phyloP scores from a whole-genome alignment of 2,888 invertebrate species.

The Caenorhabditis wallacei region DNA sequence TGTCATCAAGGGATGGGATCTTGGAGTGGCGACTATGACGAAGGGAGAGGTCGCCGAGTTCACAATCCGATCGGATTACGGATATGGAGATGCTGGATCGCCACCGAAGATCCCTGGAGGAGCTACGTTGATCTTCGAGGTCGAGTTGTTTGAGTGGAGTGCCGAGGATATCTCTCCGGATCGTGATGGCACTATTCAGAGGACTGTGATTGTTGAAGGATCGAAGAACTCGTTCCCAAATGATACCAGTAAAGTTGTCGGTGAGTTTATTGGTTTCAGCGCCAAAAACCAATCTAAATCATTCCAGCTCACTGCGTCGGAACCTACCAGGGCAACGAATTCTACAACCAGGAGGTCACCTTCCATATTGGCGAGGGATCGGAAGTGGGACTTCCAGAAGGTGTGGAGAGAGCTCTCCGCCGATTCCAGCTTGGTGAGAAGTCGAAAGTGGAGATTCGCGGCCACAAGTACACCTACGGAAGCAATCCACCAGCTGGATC shows the following conservation, averaged over 20 bases:
- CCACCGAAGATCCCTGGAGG: slow-evolving; percentile 93
- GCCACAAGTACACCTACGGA: slow-evolving; percentile 76
- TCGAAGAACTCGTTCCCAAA: slow-evolving; percentile 89
- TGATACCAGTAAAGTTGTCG: slow-evolving; percentile 90
- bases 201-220: slow-evolving; percentile 88
- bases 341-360: slow-evolving; percentile 91
- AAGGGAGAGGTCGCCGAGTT: slow-evolving; percentile 88
- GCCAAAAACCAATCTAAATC: not conserved
- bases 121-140: slow-evolving; percentile 93
- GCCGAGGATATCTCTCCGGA: slow-evolving; percentile 91
- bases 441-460: slow-evolving; percentile 75
- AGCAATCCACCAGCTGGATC: slow-evolving; percentile 86
- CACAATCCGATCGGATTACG: slow-evolving; percentile 92
- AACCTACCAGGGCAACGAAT: slow-evolving; percentile 87
- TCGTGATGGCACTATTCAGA: slow-evolving; percentile 91
- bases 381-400: slow-evolving; percentile 88
- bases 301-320: slow-evolving; percentile 88
- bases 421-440: slow-evolving; percentile 87
- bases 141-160: slow-evolving; percentile 74
- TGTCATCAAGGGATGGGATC: slow-evolving; percentile 88
- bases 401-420: slow-evolving; percentile 90
- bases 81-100: slow-evolving; percentile 91
- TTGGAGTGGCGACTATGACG: slow-evolving; percentile 95
- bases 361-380: slow-evolving; percentile 93
- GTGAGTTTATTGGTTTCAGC: slow-evolving; percentile 86